Evolutionary conservation across 2,888 invertebrate species (phyloP).

Genomic region (Plagodis dolabraria): DNA sequence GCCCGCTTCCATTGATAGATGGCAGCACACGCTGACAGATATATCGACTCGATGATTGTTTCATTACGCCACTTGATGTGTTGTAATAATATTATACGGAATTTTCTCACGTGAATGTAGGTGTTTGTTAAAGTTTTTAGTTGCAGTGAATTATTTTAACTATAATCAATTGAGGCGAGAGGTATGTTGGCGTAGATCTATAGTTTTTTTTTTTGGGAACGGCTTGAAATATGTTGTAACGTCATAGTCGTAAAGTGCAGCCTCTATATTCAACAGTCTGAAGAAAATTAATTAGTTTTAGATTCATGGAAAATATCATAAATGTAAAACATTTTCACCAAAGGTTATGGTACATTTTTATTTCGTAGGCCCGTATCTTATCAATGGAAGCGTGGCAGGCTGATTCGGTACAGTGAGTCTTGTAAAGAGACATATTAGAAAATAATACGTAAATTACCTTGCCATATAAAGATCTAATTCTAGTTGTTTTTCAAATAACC

Average conservation of each 20-base stretch:
- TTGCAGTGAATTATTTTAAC: conserved; percentile 33
- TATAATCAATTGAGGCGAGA: conserved; percentile 24
- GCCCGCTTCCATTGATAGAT: conserved; percentile 68
- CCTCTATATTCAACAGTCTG: conserved; percentile 6
- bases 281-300: not conserved
- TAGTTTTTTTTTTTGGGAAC: conserved; percentile 8
- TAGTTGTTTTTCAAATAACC: no score
- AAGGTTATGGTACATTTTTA: no score
- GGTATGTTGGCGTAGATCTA: conserved; percentile 2
- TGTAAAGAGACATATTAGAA: no score
- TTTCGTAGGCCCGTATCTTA: no score
- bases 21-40: conserved; percentile 74
- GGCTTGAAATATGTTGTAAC: conserved; percentile 1
- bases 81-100: conserved; percentile 60
- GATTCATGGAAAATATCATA: not conserved
- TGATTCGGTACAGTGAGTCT: no score
- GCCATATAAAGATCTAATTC: no score
- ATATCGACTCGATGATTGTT: conserved; percentile 66
- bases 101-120: conserved; percentile 34
- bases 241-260: conserved; percentile 19
- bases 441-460: no score
- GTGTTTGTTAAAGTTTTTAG: conserved; percentile 33
- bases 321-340: no score
- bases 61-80: conserved; percentile 66
- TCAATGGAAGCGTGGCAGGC: no score